Percentiles rank a stretch among this genome's conserved stretches.
Conservation (phyloP, 2,797 vertebrate species). For the Avahi laniger region DNA sequence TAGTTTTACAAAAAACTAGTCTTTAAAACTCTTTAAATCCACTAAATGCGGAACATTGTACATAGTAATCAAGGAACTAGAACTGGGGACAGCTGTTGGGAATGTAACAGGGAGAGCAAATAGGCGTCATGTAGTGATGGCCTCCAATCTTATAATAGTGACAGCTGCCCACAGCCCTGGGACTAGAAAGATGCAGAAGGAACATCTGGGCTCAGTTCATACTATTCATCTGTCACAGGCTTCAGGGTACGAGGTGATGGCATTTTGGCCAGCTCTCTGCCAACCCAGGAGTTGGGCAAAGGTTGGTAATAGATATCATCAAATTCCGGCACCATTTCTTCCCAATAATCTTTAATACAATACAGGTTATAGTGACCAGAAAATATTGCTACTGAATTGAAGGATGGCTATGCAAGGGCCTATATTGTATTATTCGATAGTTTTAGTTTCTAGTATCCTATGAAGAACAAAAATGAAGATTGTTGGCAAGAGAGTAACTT, state of each 20-base stretch:
- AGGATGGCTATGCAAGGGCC: neutral
- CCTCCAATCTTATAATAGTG: neutral
- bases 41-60: neutral
- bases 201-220: neutral
- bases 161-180: no score
- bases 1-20: neutral
- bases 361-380: neutral
- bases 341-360: neutral
- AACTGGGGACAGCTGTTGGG: neutral
- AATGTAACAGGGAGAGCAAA: no score
- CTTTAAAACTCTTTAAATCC: neutral
- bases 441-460: neutral
- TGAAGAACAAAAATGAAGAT: neutral
- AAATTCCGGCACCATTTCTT: conserved; percentile 33
- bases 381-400: neutral
- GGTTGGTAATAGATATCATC: neutral
- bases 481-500: neutral
- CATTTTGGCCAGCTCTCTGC: neutral
- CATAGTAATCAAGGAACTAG: neutral
- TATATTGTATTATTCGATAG: neutral
- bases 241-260: neutral
- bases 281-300: neutral
- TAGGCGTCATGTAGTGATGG: no score
- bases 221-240: neutral
- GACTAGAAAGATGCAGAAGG: neutral